Conservation (phyloP, 30 jellyfish, hydroid and myxozoan genomes). For the Cassiopea andromeda region DNA sequence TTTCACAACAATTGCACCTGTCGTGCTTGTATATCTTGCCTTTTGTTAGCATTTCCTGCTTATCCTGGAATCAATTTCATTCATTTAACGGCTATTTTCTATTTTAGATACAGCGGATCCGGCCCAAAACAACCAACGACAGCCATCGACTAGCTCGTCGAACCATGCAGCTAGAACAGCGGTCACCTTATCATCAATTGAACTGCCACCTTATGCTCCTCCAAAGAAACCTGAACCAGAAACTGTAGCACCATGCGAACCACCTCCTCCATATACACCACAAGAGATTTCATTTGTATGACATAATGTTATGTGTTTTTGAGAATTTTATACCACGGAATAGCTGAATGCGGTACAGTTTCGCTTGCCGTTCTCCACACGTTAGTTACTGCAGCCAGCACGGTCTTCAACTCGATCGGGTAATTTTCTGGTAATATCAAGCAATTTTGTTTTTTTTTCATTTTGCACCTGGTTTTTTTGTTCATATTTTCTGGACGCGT, state of each 20-base stretch:
- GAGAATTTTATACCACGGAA: background rate
- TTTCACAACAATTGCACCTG: too few species aligned
- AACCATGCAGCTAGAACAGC: conserved; percentile 32
- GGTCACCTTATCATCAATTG: conserved; percentile 17
- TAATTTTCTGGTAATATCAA: background rate
- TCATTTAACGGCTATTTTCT: too few species aligned
- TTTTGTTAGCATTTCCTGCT: too few species aligned
- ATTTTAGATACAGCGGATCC: conserved; percentile 52
- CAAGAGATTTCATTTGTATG: conserved; percentile 67
- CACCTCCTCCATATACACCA: conserved; percentile 92
- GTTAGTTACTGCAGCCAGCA: background rate
- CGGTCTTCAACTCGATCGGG: background rate
- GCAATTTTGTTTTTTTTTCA: background rate
- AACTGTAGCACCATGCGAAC: conserved; percentile 76
- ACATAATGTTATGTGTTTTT: conserved; percentile 5
- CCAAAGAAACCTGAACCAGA: conserved; percentile 83
- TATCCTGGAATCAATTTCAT: too few species aligned
- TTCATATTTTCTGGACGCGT: background rate
- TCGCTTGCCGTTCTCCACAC: background rate
- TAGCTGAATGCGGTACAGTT: background rate
- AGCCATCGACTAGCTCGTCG: conserved; percentile 20
- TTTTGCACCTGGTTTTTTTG: background rate
- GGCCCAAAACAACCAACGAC: conserved; percentile 72
- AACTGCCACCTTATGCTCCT: conserved; percentile 80
- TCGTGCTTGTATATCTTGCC: too few species aligned